Evolutionary conservation across 1,140 invertebrate species (phyloP), one percentile per base, ranked within the genome.

Genomic region (Oedothorax gibbosus): DNA sequence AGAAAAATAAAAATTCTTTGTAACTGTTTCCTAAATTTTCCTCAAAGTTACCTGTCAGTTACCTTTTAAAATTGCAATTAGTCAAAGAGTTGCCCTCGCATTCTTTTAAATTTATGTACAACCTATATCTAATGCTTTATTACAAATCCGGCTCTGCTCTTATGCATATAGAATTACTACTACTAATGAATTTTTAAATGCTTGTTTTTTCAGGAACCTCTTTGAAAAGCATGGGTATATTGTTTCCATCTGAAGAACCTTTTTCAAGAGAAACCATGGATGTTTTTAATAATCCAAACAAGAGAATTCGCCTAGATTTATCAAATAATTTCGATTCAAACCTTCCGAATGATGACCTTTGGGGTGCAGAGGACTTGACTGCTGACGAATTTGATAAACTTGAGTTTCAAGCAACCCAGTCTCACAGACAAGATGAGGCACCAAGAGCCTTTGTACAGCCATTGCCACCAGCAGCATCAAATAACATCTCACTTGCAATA

Each of bases 311-410:
- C 15, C 53, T 85, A 10, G 75, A 85, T 62, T 51, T 69, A 8
- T 12, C 50, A 0, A 65, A 77, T 71, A 77, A 68, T 60, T 35
- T 57, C 20, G 65, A 69, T 69, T 20, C n/a, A 2, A 57, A 57
- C 20, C 5, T 51, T 69, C 72, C 8, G 12, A 78, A 77, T 71
- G 83, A 85, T 71, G 83, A 85, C 7, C 14, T 78, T 15, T 85
- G 83, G 83, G 72, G 73, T 69, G 35, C 18, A 49, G 83, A 78
- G 18, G 83, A 85, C 21, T 62, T 85, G 6, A 85, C 83, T 49
- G 83, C 83, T 62, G 83, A 85, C 51, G 73, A 85, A 78, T 85
- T 85, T 78, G 83, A 85, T 51, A 78, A 77, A 66, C 62, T 85
- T 9, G 73, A 85, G 78, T 15, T 56, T 60, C 83, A 85, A 78